Evolutionary conservation across 2,113 vertebrate genomes (phyloP).

Genomic region (Delphinapterus leucas): DNA sequence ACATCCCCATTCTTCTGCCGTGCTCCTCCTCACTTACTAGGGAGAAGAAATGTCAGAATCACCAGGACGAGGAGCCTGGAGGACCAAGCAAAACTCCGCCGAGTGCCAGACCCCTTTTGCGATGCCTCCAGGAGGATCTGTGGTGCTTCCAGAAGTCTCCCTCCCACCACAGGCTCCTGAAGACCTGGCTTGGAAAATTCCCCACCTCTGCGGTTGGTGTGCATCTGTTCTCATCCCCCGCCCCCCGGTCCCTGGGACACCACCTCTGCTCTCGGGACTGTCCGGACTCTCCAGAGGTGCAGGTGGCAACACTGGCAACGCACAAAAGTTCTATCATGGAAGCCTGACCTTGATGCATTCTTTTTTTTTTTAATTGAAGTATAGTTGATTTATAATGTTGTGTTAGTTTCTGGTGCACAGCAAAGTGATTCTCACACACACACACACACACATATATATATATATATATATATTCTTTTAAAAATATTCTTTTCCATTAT

Average conservation of each 20-base stretch:
- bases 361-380: background rate
- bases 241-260: background rate
- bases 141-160: background rate
- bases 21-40: background rate
- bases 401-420: background rate
- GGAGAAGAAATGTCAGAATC: background rate
- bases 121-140: background rate
- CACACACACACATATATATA: too few relatives aligned
- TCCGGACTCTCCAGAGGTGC: background rate
- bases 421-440: background rate
- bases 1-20: background rate
- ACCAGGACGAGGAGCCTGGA: background rate
- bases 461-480: background rate
- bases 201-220: accelerated
- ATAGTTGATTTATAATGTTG: background rate
- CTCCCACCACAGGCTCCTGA: background rate
- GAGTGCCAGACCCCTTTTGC: background rate
- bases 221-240: background rate
- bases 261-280: background rate
- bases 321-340: background rate
- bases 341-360: background rate
- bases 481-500: background rate
- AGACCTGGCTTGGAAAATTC: background rate
- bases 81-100: background rate
- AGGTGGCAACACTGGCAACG: background rate